Base-by-base conservation (phyloP, 1,140 invertebrate species). In the Bicyclus anynana region DNA sequence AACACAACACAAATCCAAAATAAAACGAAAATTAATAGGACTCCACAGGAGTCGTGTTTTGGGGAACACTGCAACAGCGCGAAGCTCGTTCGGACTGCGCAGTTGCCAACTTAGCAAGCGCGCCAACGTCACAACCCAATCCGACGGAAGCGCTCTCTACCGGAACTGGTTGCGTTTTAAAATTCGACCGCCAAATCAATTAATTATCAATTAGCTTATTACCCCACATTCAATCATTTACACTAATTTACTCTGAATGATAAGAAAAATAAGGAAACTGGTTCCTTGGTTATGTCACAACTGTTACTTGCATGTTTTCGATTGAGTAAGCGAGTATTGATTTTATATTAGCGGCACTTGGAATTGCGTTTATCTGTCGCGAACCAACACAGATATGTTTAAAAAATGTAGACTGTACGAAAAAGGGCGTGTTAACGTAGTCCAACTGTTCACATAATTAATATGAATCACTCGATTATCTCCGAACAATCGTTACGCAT, bases 401-500 rank as follows among this genome's bases (percentile, higher is more conserved):
- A 44, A 33, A 9, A 1, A 7, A 4, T 50, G 55, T 55, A 54
- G 58, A 52, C 46, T 47, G 42, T 70, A 59, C 62, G 64, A 49
- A 65, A 70, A 67, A 33, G 38, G 76, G 69, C 66, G 70, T 79
- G 79, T 84, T 82, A 86, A 77, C 72, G 59, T 72, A 74, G 74
- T 77, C 71, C 61, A 81, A 71, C 78, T 69, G 77, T 67, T 80
- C 80, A 80, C 79, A 83, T 86, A 84, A 82, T 84, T 80, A 85
- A 84, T 75, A 69, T 82, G 76, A 80, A 77, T 80, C 76, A 79
- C 59, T 60, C 61, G 62, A 69, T 77, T 72, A 79, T 76, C 65
- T 76, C 65, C 56, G 53, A 56, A 50, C 57, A 38, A 47, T 54
- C 62, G 67, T 76, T 70, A 73, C 67, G 63, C 74, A 67, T 63